Percentiles rank a stretch among this genome's conserved stretches.
Evolutionary conservation across 2,797 vertebrate genomes (phyloP).

Genomic region (Anableps anableps): DNA sequence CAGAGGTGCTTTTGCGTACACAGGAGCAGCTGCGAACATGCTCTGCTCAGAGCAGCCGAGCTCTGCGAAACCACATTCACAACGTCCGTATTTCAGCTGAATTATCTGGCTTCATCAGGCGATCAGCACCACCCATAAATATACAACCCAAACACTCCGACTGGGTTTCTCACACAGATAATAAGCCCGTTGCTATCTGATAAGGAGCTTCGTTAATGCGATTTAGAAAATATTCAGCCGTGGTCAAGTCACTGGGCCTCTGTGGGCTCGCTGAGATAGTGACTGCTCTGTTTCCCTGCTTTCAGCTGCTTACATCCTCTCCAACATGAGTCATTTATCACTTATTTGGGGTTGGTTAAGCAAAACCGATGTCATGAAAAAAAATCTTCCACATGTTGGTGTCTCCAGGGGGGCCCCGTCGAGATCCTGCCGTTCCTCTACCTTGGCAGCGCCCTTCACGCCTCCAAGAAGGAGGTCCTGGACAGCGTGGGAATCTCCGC

Average conservation of each 20-base stretch:
- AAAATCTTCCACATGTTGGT: conserved; percentile 21
- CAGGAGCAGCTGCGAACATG: conserved; percentile 15
- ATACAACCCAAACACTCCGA: conserved; percentile 18
- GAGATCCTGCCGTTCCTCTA: conserved; percentile 88
- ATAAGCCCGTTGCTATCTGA: conserved; percentile 24
- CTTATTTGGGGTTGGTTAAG: background rate
- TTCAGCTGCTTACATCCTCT: conserved; percentile 7
- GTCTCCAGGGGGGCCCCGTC: conserved; percentile 81
- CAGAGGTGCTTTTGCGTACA: background rate
- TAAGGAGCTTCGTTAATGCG: conserved; percentile 30
- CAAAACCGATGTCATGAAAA: too few relatives aligned
- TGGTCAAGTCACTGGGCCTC: conserved; percentile 34
- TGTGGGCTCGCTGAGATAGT: conserved; percentile 22
- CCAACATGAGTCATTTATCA: background rate
- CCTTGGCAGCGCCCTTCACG: conserved; percentile 85
- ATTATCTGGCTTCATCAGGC: background rate
- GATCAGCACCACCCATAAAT: conserved; percentile 1
- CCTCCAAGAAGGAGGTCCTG: conserved; percentile 84
- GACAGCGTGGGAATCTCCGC: conserved; percentile 85
- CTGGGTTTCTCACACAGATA: conserved; percentile 41
- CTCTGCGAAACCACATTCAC: background rate
- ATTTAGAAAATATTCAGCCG: conserved; percentile 44
- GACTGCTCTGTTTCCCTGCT: conserved; percentile 20
- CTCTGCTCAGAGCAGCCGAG: background rate
- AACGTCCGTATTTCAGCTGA: background rate